These are phyloP conservation scores for Tenualosa ilisha DNA, from an alignment of 2,797 vertebrate genomes.

Conservation along the genomic window DNA sequence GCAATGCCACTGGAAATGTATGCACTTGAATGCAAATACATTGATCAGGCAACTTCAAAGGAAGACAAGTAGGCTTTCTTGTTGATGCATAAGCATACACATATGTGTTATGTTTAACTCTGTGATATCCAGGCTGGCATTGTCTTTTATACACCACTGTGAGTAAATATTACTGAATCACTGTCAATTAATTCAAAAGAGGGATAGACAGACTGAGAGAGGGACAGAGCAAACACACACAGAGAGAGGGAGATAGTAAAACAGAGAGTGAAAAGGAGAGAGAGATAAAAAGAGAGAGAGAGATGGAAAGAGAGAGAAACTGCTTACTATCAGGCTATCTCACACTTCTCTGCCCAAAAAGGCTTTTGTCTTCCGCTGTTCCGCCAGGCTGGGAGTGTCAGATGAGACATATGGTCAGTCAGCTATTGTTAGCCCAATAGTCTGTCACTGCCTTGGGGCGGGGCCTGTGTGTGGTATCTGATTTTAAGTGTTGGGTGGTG, in stretches of 20 bases:
- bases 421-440: slow-evolving; percentile 49
- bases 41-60: too few species aligned
- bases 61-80: too few species aligned
- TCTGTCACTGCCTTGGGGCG: slow-evolving; percentile 45
- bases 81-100: too few species aligned
- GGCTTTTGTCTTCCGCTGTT: slow-evolving; percentile 55
- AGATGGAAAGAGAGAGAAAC: not conserved
- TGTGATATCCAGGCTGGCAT: not conserved
- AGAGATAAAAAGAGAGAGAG: not conserved
- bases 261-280: not conserved
- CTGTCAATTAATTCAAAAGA: not conserved
- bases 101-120: too few species aligned
- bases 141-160: not conserved
- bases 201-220: not conserved
- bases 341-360: slow-evolving; percentile 34
- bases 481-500: slow-evolving; percentile 30
- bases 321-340: slow-evolving; percentile 6
- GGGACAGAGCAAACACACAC: not conserved
- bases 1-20: not conserved
- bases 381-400: slow-evolving; percentile 36
- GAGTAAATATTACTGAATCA: not conserved
- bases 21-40: not conserved
- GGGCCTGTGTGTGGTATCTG: slow-evolving; percentile 38
- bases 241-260: not conserved
- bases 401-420: slow-evolving; percentile 53